Conservation (phyloP, 2,797 vertebrate species). For the Petrocephalus sullivani region DNA sequence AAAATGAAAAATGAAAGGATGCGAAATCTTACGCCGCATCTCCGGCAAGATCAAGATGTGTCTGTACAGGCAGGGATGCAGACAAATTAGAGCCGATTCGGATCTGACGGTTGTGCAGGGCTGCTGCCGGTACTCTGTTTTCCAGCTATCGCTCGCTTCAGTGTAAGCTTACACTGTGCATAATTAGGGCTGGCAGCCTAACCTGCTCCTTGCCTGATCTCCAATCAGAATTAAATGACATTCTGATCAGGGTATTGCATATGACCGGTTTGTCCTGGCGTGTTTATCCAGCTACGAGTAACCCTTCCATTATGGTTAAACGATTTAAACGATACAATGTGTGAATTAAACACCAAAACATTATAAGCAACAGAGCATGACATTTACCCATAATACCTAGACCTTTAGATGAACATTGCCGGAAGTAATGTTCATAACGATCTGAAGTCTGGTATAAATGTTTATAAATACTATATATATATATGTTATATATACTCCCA, state of each 20-base stretch:
- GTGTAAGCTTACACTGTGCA: constrained; percentile 45
- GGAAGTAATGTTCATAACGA: not conserved
- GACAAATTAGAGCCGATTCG: constrained; percentile 57
- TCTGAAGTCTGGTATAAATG: not conserved
- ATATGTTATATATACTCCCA: not conserved
- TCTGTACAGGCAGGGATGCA: constrained; percentile 50
- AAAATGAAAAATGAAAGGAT: constrained; percentile 28
- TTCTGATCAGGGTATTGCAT: not conserved
- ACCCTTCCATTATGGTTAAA: not conserved
- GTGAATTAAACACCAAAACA: not conserved
- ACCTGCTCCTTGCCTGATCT: constrained; percentile 28
- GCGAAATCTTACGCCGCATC: constrained; percentile 42
- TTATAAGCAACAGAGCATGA: not conserved
- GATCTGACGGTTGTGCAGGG: constrained; percentile 48
- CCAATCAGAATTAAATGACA: not conserved
- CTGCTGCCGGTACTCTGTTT: constrained; percentile 26
- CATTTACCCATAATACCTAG: not conserved
- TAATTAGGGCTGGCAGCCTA: constrained; percentile 48
- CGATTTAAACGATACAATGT: not conserved
- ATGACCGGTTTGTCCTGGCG: not conserved
- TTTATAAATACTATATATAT: not conserved
- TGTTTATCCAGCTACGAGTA: constrained; percentile 5
- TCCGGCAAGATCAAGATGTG: constrained; percentile 46
- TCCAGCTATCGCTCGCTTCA: constrained; percentile 44
- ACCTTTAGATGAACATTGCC: not conserved